phyloP scores from a whole-genome alignment of 2,113 vertebrate genomes.

The Pseudopodoces humilis region DNA sequence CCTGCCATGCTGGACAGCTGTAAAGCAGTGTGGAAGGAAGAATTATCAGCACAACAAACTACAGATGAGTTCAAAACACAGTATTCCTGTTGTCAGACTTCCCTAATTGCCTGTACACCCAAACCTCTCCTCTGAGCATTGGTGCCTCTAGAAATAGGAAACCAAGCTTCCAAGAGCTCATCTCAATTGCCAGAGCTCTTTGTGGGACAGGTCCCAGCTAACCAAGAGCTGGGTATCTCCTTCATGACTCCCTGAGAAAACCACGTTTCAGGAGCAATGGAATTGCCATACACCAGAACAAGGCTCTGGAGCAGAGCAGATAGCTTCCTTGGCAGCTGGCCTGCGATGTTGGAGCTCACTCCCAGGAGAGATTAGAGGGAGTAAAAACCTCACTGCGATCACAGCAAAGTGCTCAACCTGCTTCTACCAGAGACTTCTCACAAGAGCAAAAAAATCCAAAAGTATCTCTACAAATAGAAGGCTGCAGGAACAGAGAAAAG shows the following conservation, averaged over 20 bases:
- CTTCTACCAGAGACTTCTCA: constrained; percentile 35
- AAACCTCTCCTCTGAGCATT: background rate
- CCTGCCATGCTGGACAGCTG: background rate
- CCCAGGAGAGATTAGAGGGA: constrained; percentile 25
- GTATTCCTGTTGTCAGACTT: background rate
- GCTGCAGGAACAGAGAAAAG: background rate
- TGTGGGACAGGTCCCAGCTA: background rate
- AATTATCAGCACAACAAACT: background rate
- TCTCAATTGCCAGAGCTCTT: background rate
- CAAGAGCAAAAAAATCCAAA: background rate
- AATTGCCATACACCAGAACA: background rate
- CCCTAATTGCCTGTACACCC: background rate
- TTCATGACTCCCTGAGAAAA: background rate
- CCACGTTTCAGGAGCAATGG: background rate
- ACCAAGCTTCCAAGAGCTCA: background rate
- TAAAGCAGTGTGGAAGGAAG: background rate
- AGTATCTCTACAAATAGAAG: background rate
- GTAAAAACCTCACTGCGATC: constrained; percentile 1
- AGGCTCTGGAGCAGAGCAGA: constrained; percentile 46
- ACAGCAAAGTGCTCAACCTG: constrained; percentile 18
- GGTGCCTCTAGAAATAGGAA: background rate
- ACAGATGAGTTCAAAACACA: background rate
- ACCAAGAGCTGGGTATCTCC: background rate
- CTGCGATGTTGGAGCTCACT: background rate
- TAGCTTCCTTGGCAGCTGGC: constrained; percentile 44